A percentile compares a stretch with the other conserved stretches of the same genome.
Evolutionary conservation across 2,888 invertebrate genomes (phyloP).

Genomic region (Macrosoma leucophasiata): DNA sequence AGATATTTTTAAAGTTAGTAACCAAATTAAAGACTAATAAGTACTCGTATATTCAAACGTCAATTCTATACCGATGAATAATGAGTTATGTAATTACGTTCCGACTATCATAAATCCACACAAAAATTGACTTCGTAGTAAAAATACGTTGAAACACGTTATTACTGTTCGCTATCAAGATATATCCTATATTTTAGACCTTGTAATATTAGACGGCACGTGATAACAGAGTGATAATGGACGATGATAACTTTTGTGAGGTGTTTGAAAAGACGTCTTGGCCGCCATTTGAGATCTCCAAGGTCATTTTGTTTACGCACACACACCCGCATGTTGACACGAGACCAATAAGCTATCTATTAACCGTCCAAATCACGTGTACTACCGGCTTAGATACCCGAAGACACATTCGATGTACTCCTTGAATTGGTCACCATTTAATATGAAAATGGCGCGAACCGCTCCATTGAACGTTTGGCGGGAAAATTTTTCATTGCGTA

Average conservation of each 20-base stretch:
- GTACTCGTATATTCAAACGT: no score
- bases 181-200: constrained; percentile 17
- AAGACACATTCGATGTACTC: constrained; percentile 31
- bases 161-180: no score
- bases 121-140: no score
- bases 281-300: constrained; percentile 42
- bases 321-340: constrained; percentile 57
- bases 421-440: constrained; percentile 40
- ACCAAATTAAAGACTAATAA: no score
- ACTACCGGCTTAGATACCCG: constrained; percentile 29
- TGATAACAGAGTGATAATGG: constrained; percentile 53
- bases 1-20: no score
- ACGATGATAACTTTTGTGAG: constrained; percentile 41
- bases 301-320: constrained; percentile 68
- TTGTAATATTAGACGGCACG: constrained; percentile 31
- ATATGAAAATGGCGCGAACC: constrained; percentile 64
- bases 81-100: no score
- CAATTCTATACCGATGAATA: no score
- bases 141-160: constrained; percentile 1
- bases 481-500: constrained; percentile 56
- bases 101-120: no score
- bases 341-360: constrained; percentile 33
- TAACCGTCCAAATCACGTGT: constrained; percentile 24
- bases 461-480: constrained; percentile 68
- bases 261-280: constrained; percentile 43